Conservation (phyloP, 2,797 vertebrate genomes). For the Dryobates pubescens region DNA sequence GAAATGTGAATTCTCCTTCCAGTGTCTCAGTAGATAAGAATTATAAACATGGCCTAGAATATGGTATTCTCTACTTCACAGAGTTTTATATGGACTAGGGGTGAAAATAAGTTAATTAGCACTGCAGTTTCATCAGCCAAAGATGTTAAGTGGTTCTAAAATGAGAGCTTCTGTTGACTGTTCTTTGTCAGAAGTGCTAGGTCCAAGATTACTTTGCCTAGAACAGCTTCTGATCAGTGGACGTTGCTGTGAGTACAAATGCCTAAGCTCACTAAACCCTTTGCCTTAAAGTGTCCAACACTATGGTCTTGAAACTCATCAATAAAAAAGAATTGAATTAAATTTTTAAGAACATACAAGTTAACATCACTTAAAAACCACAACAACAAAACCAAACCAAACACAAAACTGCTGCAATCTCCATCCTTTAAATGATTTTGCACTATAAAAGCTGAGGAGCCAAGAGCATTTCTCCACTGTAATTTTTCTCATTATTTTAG, state of each 20-base stretch:
- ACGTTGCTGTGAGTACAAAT: not conserved
- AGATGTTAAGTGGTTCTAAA: no score
- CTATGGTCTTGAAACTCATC: not conserved
- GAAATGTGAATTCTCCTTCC: no score
- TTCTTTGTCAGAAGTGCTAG: not conserved
- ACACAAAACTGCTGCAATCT: not conserved
- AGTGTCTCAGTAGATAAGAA: no score
- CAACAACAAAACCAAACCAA: no score
- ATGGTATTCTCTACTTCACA: no score
- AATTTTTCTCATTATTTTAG: not conserved
- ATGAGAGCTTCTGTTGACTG: not conserved
- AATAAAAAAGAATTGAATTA: not conserved
- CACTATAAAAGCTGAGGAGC: not conserved
- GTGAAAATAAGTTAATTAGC: no score
- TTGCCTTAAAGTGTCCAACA: not conserved
- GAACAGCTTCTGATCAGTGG: not conserved
- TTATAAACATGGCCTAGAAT: no score
- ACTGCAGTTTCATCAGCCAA: no score
- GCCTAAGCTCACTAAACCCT: not conserved
- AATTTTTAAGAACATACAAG: not conserved
- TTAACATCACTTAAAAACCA: not conserved
- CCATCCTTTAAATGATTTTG: not conserved
- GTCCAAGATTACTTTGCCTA: not conserved
- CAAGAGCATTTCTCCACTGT: not conserved
- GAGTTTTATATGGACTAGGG: no score